These are phyloP conservation scores for Meloidogyne hapla DNA, from an alignment of 1,140 invertebrate genomes.

Conservation along the genomic window DNA sequence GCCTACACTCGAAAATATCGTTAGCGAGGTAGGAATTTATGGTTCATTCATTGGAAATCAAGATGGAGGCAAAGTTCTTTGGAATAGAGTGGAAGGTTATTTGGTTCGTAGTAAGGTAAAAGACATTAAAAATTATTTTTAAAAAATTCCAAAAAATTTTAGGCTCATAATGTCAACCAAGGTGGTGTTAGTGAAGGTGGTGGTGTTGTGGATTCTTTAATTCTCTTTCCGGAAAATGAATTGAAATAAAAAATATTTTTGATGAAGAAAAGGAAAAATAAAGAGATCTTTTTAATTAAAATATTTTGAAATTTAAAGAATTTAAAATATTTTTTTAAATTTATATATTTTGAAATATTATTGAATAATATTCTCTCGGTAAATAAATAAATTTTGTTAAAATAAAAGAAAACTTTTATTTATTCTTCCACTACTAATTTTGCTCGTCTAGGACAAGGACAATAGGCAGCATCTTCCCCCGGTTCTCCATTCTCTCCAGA, in stretches of 20 bases:
- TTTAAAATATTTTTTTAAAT: too few species aligned
- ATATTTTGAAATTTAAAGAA: too few species aligned
- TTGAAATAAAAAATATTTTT: background rate
- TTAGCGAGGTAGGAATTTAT: conserved; percentile 91
- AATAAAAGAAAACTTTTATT: background rate
- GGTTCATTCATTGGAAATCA: conserved; percentile 69
- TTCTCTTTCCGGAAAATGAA: conserved; percentile 23
- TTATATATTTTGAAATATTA: too few species aligned
- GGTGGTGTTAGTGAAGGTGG: conserved; percentile 25
- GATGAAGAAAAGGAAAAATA: background rate
- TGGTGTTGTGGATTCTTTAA: conserved; percentile 23
- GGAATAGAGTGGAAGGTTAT: conserved; percentile 28
- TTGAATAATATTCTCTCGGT: too few species aligned
- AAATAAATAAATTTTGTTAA: too few species aligned
- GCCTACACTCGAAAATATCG: conserved; percentile 70
- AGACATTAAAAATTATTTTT: background rate
- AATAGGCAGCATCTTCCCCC: conserved; percentile 21
- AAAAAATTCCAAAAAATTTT: background rate
- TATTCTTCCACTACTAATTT: background rate
- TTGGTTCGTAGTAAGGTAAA: conserved; percentile 23
- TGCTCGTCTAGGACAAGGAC: conserved; percentile 22
- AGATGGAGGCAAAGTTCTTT: conserved; percentile 71
- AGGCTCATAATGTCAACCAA: conserved; percentile 17
- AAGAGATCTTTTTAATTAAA: background rate
- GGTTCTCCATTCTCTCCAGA: conserved; percentile 1